Conservation (phyloP, 2,113 vertebrate genomes). For the Athene cunicularia region DNA sequence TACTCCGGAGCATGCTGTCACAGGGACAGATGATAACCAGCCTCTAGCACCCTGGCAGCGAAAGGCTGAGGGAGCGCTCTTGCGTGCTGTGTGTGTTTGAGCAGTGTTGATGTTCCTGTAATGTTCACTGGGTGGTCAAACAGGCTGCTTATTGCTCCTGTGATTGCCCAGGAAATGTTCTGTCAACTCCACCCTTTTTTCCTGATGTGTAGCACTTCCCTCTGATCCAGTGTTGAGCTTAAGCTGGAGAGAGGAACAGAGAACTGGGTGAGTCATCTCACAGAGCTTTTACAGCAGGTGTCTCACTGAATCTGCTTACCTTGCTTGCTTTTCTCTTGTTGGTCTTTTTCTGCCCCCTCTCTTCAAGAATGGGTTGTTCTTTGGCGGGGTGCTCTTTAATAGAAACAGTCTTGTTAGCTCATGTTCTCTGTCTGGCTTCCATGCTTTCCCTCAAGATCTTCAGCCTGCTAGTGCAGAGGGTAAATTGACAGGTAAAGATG, state of each 20-base stretch:
- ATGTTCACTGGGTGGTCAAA: slow-evolving; percentile 29
- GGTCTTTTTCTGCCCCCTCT: background rate
- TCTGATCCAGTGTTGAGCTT: background rate
- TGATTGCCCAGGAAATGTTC: slow-evolving; percentile 57
- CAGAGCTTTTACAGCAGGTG: background rate
- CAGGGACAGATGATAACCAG: background rate
- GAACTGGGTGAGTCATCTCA: slow-evolving; percentile 18
- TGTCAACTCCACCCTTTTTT: slow-evolving; percentile 56
- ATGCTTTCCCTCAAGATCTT: background rate
- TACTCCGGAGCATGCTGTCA: fast-evolving
- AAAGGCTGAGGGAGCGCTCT: background rate
- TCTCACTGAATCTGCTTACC: background rate
- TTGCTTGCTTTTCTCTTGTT: background rate
- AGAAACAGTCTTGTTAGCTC: background rate
- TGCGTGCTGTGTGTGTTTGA: background rate
- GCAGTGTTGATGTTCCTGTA: background rate
- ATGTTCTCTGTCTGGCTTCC: background rate
- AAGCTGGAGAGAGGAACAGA: background rate
- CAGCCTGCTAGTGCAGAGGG: background rate
- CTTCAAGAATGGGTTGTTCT: background rate
- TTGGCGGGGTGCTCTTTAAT: background rate
- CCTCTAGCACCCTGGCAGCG: background rate
- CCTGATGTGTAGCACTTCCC: slow-evolving; percentile 19
- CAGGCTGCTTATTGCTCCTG: slow-evolving; percentile 34
- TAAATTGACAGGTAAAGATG: background rate